phyloP scores from a whole-genome alignment of 2,797 vertebrate genomes.

The Falco rusticolus region DNA sequence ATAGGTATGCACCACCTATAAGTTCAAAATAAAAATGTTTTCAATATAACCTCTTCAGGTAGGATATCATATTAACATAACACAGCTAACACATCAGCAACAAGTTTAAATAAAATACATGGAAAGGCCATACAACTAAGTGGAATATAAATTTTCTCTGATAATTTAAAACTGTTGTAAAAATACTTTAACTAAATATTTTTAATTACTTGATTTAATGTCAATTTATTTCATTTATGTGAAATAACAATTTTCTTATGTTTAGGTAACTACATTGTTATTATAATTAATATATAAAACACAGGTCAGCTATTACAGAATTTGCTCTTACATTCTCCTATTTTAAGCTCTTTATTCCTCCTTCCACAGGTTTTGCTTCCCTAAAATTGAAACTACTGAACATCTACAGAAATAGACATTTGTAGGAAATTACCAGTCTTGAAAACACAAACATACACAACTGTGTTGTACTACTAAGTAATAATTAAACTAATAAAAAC shows the following conservation, averaged over 20 bases:
- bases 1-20: slow-evolving; percentile 89
- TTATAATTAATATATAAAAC: neutral
- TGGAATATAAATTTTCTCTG: neutral
- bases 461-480: neutral
- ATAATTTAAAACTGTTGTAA: neutral
- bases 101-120: neutral
- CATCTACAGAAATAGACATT: fast-evolving
- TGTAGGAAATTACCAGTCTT: neutral
- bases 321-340: neutral
- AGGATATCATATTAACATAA: neutral
- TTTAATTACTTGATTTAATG: neutral
- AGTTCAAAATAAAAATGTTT: slow-evolving; percentile 31
- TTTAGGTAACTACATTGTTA: neutral
- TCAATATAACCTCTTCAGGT: neutral
- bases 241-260: neutral
- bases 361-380: neutral
- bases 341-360: neutral
- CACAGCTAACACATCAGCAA: neutral
- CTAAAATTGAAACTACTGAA: neutral
- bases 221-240: neutral
- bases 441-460: neutral
- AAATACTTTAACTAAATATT: neutral
- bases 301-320: neutral
- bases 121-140: neutral
- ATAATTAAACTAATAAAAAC: slow-evolving; percentile 66